These are phyloP conservation scores for Lasioglossum villosulum DNA, from an alignment of 2,888 invertebrate species.

Conservation along the genomic window DNA sequence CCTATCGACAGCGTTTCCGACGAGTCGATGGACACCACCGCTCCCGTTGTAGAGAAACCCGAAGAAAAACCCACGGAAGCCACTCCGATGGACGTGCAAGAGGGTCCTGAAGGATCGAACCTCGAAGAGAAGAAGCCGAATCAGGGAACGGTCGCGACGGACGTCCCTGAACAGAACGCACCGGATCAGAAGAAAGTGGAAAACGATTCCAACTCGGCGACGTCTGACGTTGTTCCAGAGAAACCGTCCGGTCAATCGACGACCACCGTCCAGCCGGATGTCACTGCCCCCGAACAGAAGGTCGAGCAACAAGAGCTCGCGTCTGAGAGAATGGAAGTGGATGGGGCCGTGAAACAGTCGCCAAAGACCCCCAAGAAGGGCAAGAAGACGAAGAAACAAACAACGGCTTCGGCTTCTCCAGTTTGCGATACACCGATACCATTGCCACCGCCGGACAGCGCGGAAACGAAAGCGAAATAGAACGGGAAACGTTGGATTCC, in stretches of 20 bases:
- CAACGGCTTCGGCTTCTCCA: conserved; percentile 52
- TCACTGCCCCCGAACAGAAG: not conserved
- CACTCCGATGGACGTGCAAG: conserved; percentile 49
- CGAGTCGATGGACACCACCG: conserved; percentile 21
- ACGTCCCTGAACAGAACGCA: not conserved
- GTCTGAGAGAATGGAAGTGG: conserved; percentile 56
- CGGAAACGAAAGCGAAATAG: conserved; percentile 57
- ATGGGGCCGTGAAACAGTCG: conserved; percentile 49
- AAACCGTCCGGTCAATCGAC: not conserved
- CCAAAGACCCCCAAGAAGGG: conserved; percentile 75
- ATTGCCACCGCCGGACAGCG: conserved; percentile 76
- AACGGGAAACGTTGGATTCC: not conserved
- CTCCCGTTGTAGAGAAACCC: not conserved
- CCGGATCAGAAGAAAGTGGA: conserved; percentile 24
- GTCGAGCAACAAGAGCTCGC: conserved; percentile 17
- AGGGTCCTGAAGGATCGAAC: not conserved
- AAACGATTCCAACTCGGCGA: not conserved
- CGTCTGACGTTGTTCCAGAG: not conserved
- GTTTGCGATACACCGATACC: conserved; percentile 80
- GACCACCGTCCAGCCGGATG: conserved; percentile 21
- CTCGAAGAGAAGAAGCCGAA: not conserved
- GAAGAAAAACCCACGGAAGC: not conserved
- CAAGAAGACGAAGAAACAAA: conserved; percentile 78
- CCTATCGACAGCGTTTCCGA: not conserved
- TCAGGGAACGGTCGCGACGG: conserved; percentile 12